Base-by-base conservation (phyloP, 2,888 invertebrate genomes). In the Tetragonula carbonaria region DNA sequence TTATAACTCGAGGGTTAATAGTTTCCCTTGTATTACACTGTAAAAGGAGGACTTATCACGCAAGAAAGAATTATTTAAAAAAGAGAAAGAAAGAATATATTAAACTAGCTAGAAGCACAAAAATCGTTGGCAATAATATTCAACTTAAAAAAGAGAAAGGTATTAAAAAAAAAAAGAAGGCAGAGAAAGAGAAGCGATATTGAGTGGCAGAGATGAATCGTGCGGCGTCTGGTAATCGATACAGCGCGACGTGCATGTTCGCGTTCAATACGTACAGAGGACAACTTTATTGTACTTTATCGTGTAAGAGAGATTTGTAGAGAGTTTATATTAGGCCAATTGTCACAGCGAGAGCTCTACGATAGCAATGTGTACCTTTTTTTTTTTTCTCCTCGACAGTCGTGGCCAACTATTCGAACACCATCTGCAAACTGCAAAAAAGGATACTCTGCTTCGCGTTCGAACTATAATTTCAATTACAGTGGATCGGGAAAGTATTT, bases 271-370 rank as follows among this genome's bases (percentile, higher is more conserved):
- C 78, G 75, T 84, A 82, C 82, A 71, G 80, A 76, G 79, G 63
- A 72, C 74, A 83, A 88, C 80, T 84, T 90, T 80, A 87, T 83
- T 85, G 84, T 90, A 86, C 76, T 88, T 86, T 84, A 90, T 86
- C 83, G 76, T 79, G 38, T 86, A 84, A 85, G 84, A 79, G 83
- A 88, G 84, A 87, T 91, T 91, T 90, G 90, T 90, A 91, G 88
- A 83, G 84, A 88, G 84, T 91, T 91, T 91, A 88, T 89, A 91
- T 87, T 88, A 91, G 84, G 80, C 77, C 85, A 85, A 77, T 82
- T 79, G 85, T 82, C 77, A 85, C 84, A 80, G 86, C 85, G 85
- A 85, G 85, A 87, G 88, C 83, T 83, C 79, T 87, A 73, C 62
- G 75, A 77, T 82, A 82, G 84, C 80, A 76, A 88, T 80, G 63